These are phyloP conservation scores for Coregonus clupeaformis DNA, from an alignment of 2,113 vertebrate species.

Conservation along the genomic window DNA sequence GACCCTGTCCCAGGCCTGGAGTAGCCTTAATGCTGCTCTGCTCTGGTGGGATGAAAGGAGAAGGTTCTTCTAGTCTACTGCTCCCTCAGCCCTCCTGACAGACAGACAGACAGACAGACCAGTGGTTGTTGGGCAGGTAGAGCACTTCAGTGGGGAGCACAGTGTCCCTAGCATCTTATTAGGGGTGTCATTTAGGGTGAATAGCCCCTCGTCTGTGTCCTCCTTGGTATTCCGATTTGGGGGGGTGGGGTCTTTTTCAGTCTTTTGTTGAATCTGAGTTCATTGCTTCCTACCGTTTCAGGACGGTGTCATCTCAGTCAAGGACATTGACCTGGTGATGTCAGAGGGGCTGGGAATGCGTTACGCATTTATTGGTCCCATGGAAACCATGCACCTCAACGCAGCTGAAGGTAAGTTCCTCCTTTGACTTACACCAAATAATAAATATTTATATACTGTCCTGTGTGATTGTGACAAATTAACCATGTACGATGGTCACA, in stretches of 20 bases:
- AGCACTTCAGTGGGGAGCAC: no score
- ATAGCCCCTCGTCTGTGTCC: background rate
- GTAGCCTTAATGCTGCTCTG: constrained; percentile 21
- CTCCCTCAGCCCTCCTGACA: background rate
- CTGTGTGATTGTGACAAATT: background rate
- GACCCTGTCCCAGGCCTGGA: constrained; percentile 46
- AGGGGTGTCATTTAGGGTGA: background rate
- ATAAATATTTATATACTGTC: background rate
- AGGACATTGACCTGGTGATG: constrained; percentile 95
- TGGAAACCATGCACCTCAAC: constrained; percentile 98
- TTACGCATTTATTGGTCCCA: constrained; percentile 92
- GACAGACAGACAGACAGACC: background rate
- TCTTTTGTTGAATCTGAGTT: background rate
- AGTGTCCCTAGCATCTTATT: background rate
- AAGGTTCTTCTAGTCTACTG: background rate
- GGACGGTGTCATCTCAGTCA: constrained; percentile 88
- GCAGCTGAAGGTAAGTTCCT: constrained; percentile 75
- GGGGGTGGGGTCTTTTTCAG: background rate
- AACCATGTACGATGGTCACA: background rate
- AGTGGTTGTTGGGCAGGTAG: background rate
- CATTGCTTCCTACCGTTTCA: constrained; percentile 44
- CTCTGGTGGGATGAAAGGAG: constrained; percentile 45
- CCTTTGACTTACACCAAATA: background rate
- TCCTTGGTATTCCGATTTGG: background rate
- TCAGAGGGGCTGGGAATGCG: constrained; percentile 95